These are phyloP conservation scores for Mystacornis crossleyi DNA, from an alignment of 2,113 vertebrate genomes.

Conservation along the genomic window DNA sequence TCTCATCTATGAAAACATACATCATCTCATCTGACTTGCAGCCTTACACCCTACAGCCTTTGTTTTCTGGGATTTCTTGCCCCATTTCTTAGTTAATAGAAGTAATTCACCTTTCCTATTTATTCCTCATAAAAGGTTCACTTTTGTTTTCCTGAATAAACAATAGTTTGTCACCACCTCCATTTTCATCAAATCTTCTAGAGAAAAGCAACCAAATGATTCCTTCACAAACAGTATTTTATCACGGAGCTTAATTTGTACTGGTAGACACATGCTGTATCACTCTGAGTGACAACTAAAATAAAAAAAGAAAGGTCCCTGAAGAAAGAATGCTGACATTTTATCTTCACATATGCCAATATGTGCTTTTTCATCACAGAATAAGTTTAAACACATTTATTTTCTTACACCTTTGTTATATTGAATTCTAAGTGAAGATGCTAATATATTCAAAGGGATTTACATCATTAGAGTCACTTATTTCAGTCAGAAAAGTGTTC, in stretches of 20 bases:
- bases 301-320: not conserved
- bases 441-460: not conserved
- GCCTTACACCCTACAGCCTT: not conserved
- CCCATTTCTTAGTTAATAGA: not conserved
- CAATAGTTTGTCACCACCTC: not conserved
- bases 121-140: not conserved
- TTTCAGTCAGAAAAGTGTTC: not conserved
- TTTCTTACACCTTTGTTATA: not conserved
- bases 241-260: not conserved
- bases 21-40: not conserved
- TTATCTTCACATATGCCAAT: not conserved
- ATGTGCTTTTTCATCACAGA: not conserved
- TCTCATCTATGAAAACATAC: not conserved
- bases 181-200: not conserved
- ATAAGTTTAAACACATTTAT: not conserved
- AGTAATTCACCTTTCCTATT: not conserved
- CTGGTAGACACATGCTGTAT: not conserved
- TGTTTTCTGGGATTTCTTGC: not conserved
- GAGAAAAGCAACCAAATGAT: not conserved
- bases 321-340: not conserved
- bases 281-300: not conserved
- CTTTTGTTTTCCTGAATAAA: not conserved
- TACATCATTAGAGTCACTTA: not conserved
- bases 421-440: not conserved
- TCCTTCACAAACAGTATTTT: not conserved